phyloP scores from a whole-genome alignment of 2,888 invertebrate species.

The Reticulitermes lucifugus region DNA sequence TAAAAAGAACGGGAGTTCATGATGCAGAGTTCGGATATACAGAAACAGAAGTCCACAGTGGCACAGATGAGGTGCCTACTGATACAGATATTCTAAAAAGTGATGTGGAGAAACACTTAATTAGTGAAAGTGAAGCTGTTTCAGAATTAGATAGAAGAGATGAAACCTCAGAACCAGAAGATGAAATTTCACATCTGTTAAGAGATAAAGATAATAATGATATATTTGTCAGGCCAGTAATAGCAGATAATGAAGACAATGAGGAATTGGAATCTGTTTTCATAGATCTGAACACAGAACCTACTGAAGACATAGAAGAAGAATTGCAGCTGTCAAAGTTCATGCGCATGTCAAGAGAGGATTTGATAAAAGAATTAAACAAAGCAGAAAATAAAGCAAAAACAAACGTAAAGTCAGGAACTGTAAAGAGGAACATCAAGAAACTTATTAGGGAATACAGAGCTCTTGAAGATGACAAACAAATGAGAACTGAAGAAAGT shows the following conservation, averaged over 20 bases:
- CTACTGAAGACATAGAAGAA: conserved; percentile 31
- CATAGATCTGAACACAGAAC: conserved; percentile 25
- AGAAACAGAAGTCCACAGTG: not conserved
- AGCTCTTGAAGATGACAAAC: not conserved
- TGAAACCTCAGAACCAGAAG: conserved; percentile 8
- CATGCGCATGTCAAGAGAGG: conserved; percentile 36
- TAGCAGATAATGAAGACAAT: conserved; percentile 33
- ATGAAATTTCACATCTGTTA: not conserved
- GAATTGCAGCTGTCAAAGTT: conserved; percentile 22
- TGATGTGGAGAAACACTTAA: not conserved
- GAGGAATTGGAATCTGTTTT: not conserved
- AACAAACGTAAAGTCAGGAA: conserved; percentile 20
- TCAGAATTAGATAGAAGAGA: conserved; percentile 6
- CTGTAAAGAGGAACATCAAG: conserved; percentile 34
- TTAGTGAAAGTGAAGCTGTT: not conserved
- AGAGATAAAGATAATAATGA: not conserved
- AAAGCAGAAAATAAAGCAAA: conserved; percentile 6
- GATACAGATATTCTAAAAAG: not conserved
- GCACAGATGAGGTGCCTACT: not conserved
- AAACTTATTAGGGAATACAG: conserved; percentile 9
- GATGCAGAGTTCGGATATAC: conserved; percentile 55
- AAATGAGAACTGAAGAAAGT: not conserved
- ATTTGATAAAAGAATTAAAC: conserved; percentile 32
- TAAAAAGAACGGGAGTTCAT: conserved; percentile 72
- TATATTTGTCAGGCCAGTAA: not conserved